Percentiles rank a stretch among this genome's conserved stretches.
These are phyloP conservation scores for Ascidia mentula DNA, from an alignment of 23 tunicate genomes.

Conservation along the genomic window DNA sequence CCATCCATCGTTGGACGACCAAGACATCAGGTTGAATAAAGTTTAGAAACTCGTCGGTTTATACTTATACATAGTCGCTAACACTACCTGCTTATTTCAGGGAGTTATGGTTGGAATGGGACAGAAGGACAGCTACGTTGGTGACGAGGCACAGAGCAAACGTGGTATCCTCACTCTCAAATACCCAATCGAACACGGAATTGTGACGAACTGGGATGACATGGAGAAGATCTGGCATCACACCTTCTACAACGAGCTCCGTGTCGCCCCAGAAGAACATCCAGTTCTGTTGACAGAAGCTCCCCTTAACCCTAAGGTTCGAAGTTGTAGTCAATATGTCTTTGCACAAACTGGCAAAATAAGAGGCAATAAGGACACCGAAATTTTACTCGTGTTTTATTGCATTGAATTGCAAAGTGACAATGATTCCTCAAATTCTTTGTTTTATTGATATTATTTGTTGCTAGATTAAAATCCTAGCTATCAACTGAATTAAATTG, in stretches of 20 bases:
- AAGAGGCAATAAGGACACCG: too few species aligned
- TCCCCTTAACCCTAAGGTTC: slow-evolving; percentile 53
- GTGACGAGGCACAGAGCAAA: slow-evolving; percentile 99
- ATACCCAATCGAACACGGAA: slow-evolving; percentile 80
- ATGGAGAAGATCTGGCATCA: slow-evolving; percentile 98
- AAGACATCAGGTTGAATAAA: slow-evolving; percentile 64
- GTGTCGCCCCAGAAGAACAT: slow-evolving; percentile 4
- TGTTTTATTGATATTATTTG: too few species aligned
- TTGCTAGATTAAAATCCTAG: too few species aligned
- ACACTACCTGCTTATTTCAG: slow-evolving; percentile 3
- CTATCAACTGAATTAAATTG: too few species aligned
- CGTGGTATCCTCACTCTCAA: slow-evolving; percentile 89
- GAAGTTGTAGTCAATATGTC: too few species aligned
- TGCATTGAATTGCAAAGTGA: too few species aligned
- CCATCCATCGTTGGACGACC: slow-evolving; percentile 98
- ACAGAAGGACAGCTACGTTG: slow-evolving; percentile 95
- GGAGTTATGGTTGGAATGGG: slow-evolving; percentile 96
- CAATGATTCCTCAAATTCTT: too few species aligned
- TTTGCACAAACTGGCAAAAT: too few species aligned
- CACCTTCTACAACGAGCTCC: slow-evolving; percentile 15
- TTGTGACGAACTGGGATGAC: slow-evolving; percentile 72
- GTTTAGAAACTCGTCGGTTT: not conserved
- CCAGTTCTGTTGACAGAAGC: slow-evolving; percentile 8
- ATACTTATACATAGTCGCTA: not conserved
- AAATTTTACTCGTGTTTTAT: too few species aligned